Conservation (phyloP, 1,140 invertebrate species). For the Pseudachorutes palmiensis region DNA sequence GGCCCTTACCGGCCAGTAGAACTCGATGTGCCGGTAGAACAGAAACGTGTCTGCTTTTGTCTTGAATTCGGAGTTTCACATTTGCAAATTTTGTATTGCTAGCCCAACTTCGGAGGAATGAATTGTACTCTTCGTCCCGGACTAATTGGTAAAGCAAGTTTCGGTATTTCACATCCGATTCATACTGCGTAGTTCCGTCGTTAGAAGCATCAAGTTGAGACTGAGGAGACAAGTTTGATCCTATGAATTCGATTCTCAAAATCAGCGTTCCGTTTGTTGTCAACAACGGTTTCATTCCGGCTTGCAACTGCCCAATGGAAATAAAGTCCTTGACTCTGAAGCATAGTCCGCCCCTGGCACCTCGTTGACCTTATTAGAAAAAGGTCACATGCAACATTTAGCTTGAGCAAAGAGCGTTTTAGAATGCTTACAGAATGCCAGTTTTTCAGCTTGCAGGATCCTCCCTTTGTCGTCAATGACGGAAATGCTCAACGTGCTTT, state of each 20-base stretch:
- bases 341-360: not conserved
- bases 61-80: not conserved
- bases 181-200: not conserved
- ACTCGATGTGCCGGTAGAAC: constrained; percentile 1
- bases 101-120: not conserved
- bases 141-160: constrained; percentile 2
- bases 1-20: not conserved
- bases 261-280: not conserved
- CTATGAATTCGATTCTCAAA: not conserved
- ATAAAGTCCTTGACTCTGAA: constrained; percentile 8
- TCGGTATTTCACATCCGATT: not conserved
- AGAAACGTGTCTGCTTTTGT: not conserved
- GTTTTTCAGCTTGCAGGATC: constrained; percentile 3
- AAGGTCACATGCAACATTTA: not conserved
- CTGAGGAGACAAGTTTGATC: not conserved
- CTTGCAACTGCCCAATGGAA: not conserved
- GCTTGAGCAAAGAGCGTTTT: not conserved
- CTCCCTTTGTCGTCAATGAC: not conserved
- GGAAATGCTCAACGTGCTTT: not conserved
- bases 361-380: constrained; percentile 7
- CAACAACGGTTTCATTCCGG: not conserved
- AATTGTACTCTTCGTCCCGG: constrained; percentile 1
- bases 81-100: constrained; percentile 4
- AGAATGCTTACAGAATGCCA: not conserved
- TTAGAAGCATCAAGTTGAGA: not conserved